Base-by-base conservation (phyloP, 2,888 invertebrate species). In the Zygaena filipendulae region DNA sequence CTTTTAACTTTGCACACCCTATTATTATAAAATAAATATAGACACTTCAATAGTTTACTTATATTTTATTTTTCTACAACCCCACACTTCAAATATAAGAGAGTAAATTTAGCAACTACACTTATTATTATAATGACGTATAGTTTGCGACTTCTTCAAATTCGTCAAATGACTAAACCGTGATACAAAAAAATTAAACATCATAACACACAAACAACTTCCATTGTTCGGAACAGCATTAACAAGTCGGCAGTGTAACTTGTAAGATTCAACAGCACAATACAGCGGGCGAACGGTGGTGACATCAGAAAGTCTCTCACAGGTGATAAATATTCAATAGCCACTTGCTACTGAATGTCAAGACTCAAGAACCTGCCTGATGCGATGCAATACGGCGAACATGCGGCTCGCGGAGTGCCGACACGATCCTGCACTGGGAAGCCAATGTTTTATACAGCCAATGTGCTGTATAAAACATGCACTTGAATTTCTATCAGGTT, bases 291-390 rank as follows among this genome's bases (percentile, higher is more conserved):
- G 27, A 35, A 30, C 35, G 32, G 30, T 24, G 32, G 28, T 35
- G 37, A 35, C 37, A 38, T 33, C 32, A n/a, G n/a, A 23, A 25
- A 35, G 27, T 25, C 33, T 27, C 25, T 25, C 30, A 28, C 32
- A 27, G 31, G 47, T 56, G 41, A 39, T 61, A 59, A 59, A 62
- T 66, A 66, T 66, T 61, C 63, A 60, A 47, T 39, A 49, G 45
- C n/a, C n/a, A n/a, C n/a, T n/a, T n/a, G n/a, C 35, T 36, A 45
- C 46, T 57, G 52, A 57, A 49, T 58, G 51, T 48, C 39, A 41
- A 30, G 45, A 42, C 46, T 41, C 49, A 34, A 30, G 34, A 6
- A 31, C 35, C 30, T 40, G 37, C n/a, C n/a, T n/a, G n/a, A n/a
- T n/a, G n/a, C n/a, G n/a, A n/a, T n/a, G 27, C 19, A 25, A 28